Percentiles rank a stretch among this genome's conserved stretches.
Evolutionary conservation across 2,113 vertebrate genomes (phyloP).

Genomic region (Rhipidura dahli): DNA sequence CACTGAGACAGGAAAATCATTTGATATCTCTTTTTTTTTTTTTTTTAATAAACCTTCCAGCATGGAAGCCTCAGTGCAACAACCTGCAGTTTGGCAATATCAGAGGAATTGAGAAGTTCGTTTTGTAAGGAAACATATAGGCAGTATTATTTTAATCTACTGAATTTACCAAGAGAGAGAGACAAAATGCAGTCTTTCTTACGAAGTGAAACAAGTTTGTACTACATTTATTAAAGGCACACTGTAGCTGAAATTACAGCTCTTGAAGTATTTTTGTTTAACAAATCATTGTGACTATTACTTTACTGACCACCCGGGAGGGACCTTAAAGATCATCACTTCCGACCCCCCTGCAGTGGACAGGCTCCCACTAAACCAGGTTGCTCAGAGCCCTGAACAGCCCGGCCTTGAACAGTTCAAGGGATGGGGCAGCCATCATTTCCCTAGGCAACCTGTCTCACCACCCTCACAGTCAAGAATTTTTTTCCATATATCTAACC

Average conservation of each 20-base stretch:
- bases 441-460: background rate
- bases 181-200: background rate
- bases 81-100: background rate
- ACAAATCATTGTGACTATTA: background rate
- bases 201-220: background rate
- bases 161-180: background rate
- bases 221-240: background rate
- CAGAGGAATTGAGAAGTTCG: background rate
- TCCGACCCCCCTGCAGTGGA: background rate
- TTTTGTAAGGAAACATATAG: background rate
- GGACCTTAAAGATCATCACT: too few species aligned
- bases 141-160: background rate
- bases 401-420: too few species aligned
- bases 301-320: background rate
- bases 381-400: too few species aligned
- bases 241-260: background rate
- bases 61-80: background rate
- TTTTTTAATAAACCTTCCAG: background rate
- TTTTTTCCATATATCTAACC: too few species aligned
- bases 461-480: background rate
- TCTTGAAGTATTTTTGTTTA: background rate
- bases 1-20: background rate
- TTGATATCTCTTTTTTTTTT: background rate
- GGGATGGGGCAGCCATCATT: background rate
- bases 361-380: background rate